Evolutionary conservation across 2,113 vertebrate species (phyloP), one percentile per base, ranked within the genome.

Genomic region (Dipodomys ordii): DNA sequence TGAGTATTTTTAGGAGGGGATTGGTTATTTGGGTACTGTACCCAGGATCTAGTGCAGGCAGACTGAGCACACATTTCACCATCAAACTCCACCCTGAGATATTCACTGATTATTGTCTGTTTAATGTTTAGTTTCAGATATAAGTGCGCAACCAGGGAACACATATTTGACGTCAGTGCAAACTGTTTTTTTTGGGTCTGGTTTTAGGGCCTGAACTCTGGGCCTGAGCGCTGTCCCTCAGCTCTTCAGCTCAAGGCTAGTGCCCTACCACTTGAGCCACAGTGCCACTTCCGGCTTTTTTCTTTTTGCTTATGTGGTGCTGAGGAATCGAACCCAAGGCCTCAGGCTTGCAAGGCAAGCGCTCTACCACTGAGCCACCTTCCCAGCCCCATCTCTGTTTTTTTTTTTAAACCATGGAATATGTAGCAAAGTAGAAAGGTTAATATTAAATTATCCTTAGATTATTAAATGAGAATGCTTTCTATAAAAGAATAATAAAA

Each of bases 91-190:
- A 20, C 53, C 16, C 15, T 18, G 15, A 57, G 18, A n/a, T 57
- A 57, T 53, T 82, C 22, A 67, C 23, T 67, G 18, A 73, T 60
- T 80, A 62, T 76, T 90, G 49, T 3, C 44, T 53, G 74, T 83
- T 74, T 67, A 73, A 44, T 73, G 74, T 89, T 22, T 83, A 22
- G 62, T 82, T 95, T 87, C 71, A 87, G 87, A 90, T 67, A 57
- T 69, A 83, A 90, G 71, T 86, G 32, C 9, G 46, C 6, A 25
- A 8, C n/a, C 30, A 76, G 28, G 64, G 23, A 93, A 73, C 13
- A 73, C 13, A 77, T 88, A 92, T 44, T 92, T 92, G 72, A 62
- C 19, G 12, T 85, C 44, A 82, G 46, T 49, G 9, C 49, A 49
- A 49, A 64, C 8, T 39, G 87, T 49, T 57, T 57, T 57, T 57